Evolutionary conservation across 2,113 vertebrate genomes (phyloP), one percentile per base, ranked within the genome.

Genomic region (Lethenteron reissneri): DNA sequence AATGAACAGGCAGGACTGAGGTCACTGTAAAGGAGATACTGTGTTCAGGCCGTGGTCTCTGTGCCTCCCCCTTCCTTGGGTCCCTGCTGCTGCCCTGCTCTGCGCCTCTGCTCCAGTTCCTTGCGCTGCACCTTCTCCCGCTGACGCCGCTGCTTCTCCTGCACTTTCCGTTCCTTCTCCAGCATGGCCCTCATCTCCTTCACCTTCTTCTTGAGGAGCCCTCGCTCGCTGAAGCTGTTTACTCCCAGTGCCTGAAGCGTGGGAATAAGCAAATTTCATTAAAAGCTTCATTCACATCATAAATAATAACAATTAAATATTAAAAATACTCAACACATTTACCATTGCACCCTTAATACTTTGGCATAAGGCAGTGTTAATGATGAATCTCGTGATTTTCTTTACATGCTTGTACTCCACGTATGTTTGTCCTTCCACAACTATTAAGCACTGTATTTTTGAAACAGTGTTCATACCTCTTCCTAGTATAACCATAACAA

Each of bases 141-240:
- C 73, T 89, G 86, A 74, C 86, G 94, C 76, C 90, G 88, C 78
- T 88, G 82, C 74, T 97, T 96, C 77, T 92, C 87, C 58, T 84
- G 83, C 79, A 85, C 85, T 80, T 83, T 86, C 72, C 81, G 81
- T 73, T 85, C 82, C 78, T 90, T 96, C 77, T 97, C 92, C 77
- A 88, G 79, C 73, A 87, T 80, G 57, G 80, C 72, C 79, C 87
- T 90, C 77, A 96, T 85, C 79, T 95, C 94, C 79, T 94, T 99
- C 71, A 95, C 80, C 75, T 88, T 94, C 79, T 87, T 99, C 83
- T 92, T 97, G 75, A 99, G 76, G 72, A 90, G 58, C 3, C 84
- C 81, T 71, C 88, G 86, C 72, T 99, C 92, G 77, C 88, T 88
- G 72, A 88, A 86, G 19, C 86, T 87, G 13, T 79, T 77, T 70